phyloP scores from a whole-genome alignment of 2,113 vertebrate genomes.

The Perca fluviatilis region DNA sequence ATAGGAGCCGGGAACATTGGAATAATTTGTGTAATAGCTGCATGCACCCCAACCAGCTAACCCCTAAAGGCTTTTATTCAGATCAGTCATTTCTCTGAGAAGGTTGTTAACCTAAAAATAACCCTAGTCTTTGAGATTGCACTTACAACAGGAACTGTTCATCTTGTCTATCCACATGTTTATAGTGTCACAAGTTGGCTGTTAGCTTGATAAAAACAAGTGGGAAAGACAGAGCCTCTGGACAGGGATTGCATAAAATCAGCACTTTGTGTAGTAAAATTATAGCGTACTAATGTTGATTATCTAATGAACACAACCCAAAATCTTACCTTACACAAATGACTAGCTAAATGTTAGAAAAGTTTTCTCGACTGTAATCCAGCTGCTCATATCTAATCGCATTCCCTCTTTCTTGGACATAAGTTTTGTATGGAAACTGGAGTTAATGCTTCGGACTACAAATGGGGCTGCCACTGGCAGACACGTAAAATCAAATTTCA shows the following conservation, averaged over 20 bases:
- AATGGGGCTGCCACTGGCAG: conserved; percentile 35
- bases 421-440: conserved; percentile 32
- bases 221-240: not conserved
- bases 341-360: not conserved
- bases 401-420: conserved; percentile 32
- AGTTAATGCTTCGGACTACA: conserved; percentile 26
- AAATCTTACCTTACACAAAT: conserved; percentile 7
- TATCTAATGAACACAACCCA: not conserved
- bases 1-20: conserved; percentile 68
- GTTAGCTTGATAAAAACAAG: conserved; percentile 1
- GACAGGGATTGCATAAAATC: not conserved
- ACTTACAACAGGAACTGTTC: conserved; percentile 21
- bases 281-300: conserved; percentile 2
- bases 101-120: conserved; percentile 62
- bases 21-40: conserved; percentile 63
- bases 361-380: conserved; percentile 15
- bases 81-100: conserved; percentile 49
- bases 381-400: conserved; percentile 18
- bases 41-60: conserved; percentile 40
- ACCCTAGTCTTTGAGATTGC: conserved; percentile 23
- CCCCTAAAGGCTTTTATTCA: conserved; percentile 54
- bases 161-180: conserved; percentile 24
- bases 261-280: not conserved
- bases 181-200: conserved; percentile 5
- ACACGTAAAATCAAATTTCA: conserved; percentile 69